Conservation (phyloP, 2,888 invertebrate genomes). For the Napeogenes inachia region DNA sequence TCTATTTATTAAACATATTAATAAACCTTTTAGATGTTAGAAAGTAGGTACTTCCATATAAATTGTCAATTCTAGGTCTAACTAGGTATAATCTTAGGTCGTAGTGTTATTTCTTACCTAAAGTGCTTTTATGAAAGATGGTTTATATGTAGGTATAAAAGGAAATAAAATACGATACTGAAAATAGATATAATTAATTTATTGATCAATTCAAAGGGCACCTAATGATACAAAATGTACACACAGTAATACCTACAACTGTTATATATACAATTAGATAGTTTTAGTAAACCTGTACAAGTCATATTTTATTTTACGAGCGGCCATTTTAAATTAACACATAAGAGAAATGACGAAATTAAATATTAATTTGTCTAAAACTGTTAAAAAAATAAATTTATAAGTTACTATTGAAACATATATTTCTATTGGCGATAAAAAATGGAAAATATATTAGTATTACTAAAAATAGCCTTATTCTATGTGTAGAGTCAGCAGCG, state of each 20-base stretch:
- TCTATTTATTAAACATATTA: too few species aligned
- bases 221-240: conserved; percentile 54
- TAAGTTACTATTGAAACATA: not conserved
- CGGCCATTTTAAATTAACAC: conserved; percentile 16
- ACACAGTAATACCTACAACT: conserved; percentile 48
- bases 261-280: conserved; percentile 40
- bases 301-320: conserved; percentile 20
- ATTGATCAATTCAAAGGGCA: conserved; percentile 57
- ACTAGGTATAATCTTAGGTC: too few species aligned
- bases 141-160: not conserved
- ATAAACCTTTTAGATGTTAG: too few species aligned
- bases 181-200: conserved; percentile 73
- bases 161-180: conserved; percentile 35
- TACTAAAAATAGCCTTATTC: conserved; percentile 15
- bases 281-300: conserved; percentile 44
- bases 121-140: too few species aligned
- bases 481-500: conserved; percentile 16
- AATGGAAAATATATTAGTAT: not conserved
- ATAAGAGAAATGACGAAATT: too few species aligned
- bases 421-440: not conserved
- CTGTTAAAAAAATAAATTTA: too few species aligned
- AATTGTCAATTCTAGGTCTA: too few species aligned
- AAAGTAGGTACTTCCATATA: too few species aligned
- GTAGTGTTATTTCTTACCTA: too few species aligned
- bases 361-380: not conserved